Conservation (phyloP, 2,797 vertebrate genomes). For the Neoniphon sammara region DNA sequence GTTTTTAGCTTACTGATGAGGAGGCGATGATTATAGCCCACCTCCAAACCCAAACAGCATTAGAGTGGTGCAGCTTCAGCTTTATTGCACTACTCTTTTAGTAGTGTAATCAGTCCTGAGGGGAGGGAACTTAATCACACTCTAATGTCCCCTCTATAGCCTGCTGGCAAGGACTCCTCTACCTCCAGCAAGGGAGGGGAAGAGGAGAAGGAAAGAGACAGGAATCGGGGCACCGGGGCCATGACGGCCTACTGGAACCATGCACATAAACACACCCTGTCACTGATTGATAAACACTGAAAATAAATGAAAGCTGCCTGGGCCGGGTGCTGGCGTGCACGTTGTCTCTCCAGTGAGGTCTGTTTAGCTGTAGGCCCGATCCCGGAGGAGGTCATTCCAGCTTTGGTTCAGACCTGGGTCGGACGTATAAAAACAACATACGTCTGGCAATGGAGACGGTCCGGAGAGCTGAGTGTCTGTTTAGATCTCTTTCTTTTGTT, state of each 20-base stretch:
- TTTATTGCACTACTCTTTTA: constrained; percentile 27
- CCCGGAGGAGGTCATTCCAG: constrained; percentile 57
- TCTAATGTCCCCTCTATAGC: constrained; percentile 8
- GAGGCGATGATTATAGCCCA: constrained; percentile 30
- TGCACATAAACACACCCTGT: constrained; percentile 78
- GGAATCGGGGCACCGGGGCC: constrained; percentile 57
- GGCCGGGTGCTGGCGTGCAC: constrained; percentile 45
- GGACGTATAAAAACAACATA: constrained; percentile 58
- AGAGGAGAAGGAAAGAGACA: background rate
- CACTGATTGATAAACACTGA: constrained; percentile 78
- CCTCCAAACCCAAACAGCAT: constrained; percentile 19
- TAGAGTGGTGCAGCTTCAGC: constrained; percentile 21
- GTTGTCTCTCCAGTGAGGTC: constrained; percentile 39
- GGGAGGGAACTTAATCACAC: constrained; percentile 33
- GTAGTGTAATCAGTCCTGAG: constrained; percentile 51
- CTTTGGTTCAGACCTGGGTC: constrained; percentile 61
- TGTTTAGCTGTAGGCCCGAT: constrained; percentile 59
- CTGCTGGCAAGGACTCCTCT: constrained; percentile 6
- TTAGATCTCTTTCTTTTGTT: constrained; percentile 77
- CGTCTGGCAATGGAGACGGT: constrained; percentile 45
- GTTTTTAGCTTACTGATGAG: constrained; percentile 40
- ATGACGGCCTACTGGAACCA: constrained; percentile 70
- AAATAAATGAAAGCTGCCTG: constrained; percentile 69
- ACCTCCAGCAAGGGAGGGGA: background rate
- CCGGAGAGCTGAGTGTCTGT: constrained; percentile 68